Evolutionary conservation across 2,888 invertebrate genomes (phyloP).

Genomic region (Oxyteleia sp.): DNA sequence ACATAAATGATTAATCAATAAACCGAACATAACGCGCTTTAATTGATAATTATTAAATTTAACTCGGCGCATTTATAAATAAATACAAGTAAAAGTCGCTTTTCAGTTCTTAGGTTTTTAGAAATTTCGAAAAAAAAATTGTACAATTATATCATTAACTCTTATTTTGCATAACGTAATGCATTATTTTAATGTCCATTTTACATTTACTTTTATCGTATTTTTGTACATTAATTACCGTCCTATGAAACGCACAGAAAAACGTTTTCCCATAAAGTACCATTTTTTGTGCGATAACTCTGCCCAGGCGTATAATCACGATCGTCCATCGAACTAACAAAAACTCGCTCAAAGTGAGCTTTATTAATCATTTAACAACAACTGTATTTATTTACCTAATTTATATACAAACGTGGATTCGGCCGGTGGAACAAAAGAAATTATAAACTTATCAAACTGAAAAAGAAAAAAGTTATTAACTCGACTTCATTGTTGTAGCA

Average conservation of each 20-base stretch:
- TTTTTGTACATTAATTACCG: background rate
- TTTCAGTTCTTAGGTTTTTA: too few species aligned
- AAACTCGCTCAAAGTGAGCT: background rate
- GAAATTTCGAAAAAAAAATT: too few species aligned
- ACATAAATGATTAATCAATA: too few species aligned
- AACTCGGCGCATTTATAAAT: too few species aligned
- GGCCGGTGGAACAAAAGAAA: too few species aligned
- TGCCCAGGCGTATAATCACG: background rate
- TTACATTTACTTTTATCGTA: background rate
- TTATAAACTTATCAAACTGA: background rate
- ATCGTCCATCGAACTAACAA: background rate
- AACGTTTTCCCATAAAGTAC: background rate
- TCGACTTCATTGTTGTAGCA: constrained; percentile 84
- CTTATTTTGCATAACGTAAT: background rate
- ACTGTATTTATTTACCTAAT: constrained; percentile 2
- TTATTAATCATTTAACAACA: constrained; percentile 18
- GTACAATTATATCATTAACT: too few species aligned
- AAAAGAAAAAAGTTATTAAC: constrained; percentile 1
- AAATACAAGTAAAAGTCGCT: too few species aligned
- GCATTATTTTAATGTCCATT: background rate
- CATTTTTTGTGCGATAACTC: background rate
- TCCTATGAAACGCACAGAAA: background rate
- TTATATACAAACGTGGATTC: background rate
- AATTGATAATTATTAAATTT: too few species aligned
- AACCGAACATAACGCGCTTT: too few species aligned